Conservation (phyloP, 2,113 vertebrate genomes). For the Xiphorhynchus elegans region DNA sequence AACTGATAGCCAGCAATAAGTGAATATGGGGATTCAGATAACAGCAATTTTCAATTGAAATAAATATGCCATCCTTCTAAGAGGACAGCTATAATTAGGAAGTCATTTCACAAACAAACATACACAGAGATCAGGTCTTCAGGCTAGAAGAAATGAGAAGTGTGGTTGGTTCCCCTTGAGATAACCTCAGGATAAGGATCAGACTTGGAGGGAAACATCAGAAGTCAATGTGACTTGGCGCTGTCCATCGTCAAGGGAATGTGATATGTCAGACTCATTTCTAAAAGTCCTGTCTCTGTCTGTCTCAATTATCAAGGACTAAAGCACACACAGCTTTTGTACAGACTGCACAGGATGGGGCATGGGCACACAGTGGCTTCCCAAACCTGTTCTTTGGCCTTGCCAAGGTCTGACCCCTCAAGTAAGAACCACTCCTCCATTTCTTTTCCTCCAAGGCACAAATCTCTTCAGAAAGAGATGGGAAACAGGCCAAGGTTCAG, state of each 20-base stretch:
- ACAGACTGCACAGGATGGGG: constrained; percentile 17
- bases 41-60: background rate
- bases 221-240: constrained; percentile 32
- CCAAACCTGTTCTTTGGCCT: background rate
- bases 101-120: background rate
- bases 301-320: constrained; percentile 30
- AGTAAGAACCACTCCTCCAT: background rate
- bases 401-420: background rate
- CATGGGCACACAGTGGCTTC: background rate
- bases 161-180: background rate
- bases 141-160: background rate
- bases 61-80: background rate
- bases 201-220: background rate
- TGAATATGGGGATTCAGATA: background rate
- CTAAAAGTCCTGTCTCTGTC: constrained; percentile 17
- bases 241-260: background rate
- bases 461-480: background rate
- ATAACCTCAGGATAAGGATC: constrained; percentile 24
- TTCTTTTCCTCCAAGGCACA: background rate
- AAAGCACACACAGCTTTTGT: background rate
- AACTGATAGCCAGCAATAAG: background rate
- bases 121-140: background rate
- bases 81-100: background rate
- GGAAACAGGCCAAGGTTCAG: background rate
- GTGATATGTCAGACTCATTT: constrained; percentile 32